Evolutionary conservation across 1,140 invertebrate genomes (phyloP), one percentile per base, ranked within the genome.

Genomic region (Phymastichus coffea): DNA sequence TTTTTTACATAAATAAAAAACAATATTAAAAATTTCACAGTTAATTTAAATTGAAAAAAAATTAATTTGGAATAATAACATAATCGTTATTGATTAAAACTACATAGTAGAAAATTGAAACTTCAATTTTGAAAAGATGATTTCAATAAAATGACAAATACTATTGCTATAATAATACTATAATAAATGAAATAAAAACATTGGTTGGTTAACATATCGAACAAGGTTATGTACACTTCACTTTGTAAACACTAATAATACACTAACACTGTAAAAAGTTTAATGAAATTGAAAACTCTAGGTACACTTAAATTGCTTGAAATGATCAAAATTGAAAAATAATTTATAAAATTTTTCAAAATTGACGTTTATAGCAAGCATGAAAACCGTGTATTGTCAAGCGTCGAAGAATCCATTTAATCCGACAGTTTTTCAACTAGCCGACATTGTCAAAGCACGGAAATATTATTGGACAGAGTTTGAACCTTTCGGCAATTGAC

Each of bases 331-430:
- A n/a, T n/a, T n/a, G n/a, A n/a, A n/a, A n/a, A n/a, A n/a, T n/a
- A n/a, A n/a, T n/a, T n/a, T n/a, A n/a, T n/a, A n/a, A n/a, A n/a
- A n/a, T n/a, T n/a, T n/a, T n/a, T n/a, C n/a, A n/a, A n/a, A n/a
- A n/a, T n/a, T n/a, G n/a, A n/a, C n/a, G n/a, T n/a, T n/a, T 20
- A 49, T 14, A 52, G 12, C 26, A 7, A 44, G 38, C 3, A 52
- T 12, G 58, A 40, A 61, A 60, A 43, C 26, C 14, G 52, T 37
- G 44, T 8, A 17, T 22, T 28, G 43, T 33, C 56, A 70, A 54
- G 47, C 15, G 26, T 33, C 19, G 57, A 52, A 46, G 47, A 23
- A 75, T 75, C 71, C 67, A 46, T 63, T 51, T 56, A 69, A 76
- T 75, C 74, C 51, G 35, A n/a, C 15, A 35, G 12, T 20, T 59